Base-by-base conservation (phyloP, 2,888 invertebrate genomes). In the Amphipyra tragopoginis region DNA sequence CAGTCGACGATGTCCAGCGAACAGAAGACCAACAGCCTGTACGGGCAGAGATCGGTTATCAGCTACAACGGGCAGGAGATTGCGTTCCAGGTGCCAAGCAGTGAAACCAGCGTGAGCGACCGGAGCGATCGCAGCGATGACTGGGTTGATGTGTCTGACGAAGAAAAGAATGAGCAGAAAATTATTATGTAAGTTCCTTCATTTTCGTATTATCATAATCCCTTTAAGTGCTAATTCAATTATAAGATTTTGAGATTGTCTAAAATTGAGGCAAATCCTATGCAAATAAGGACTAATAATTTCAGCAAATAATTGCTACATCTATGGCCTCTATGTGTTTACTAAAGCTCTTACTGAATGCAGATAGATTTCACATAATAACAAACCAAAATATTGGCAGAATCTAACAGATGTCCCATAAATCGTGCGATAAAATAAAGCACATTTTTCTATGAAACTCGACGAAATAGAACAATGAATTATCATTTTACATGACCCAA, bases 91-190 rank as follows among this genome's bases (percentile, higher is more conserved):
- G 95, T 95, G 33, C 95, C 95, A 8, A 94, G 95, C 70, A 96
- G 96, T 75, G 96, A 96, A 79, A 91, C 95, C 29, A 96, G 96
- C 78, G 94, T 93, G 50, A 96, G 96, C 75, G 96, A 96, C 75
- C 89, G 95, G 6, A 96, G 96, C 72, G 96, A 96, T 75, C 90
- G 95, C 14, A 96, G 96, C 69, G 96, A 96, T 68, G 96, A 96
- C 77, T 96, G 96, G 96, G 95, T 96, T 42, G 96, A 96, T 79
- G 91, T 96, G 11, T 95, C 96, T 5, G 96, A 96, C 81, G 95
- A 95, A 72, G 95, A 95, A 68, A 93, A 93, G 72, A 91, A 86
- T 73, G 92, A 94, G 63, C 94, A 93, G 72, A 93, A 95, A 72
- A 95, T 96, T 75, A 94, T 96, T 48, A 95, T 96, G 96, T 96